phyloP scores from a whole-genome alignment of 2,888 invertebrate species.

The Laspeyria flexula region DNA sequence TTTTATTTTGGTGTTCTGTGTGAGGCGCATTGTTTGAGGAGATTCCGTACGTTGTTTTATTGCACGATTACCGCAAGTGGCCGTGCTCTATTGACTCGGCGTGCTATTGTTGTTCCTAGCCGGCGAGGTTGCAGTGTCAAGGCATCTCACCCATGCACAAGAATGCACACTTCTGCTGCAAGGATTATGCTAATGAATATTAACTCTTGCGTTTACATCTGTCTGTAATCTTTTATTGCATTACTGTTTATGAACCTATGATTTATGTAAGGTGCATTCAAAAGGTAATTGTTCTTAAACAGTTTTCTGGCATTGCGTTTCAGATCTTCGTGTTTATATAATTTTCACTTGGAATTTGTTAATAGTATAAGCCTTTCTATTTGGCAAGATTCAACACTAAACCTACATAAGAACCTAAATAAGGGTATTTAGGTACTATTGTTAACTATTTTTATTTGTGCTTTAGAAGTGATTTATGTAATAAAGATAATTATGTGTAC shows the following conservation, averaged over 20 bases:
- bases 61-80: conserved; percentile 63
- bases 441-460: no score
- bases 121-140: conserved; percentile 75
- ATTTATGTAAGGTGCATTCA: background rate
- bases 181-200: conserved; percentile 44
- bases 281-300: background rate
- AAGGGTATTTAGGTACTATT: no score
- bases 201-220: conserved; percentile 15
- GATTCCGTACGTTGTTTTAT: conserved; percentile 63
- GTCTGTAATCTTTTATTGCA: conserved; percentile 17
- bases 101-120: conserved; percentile 63
- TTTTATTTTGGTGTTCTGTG: conserved; percentile 57
- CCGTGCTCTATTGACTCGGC: conserved; percentile 71
- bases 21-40: conserved; percentile 56
- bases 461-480: no score
- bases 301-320: background rate
- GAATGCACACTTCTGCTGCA: conserved; percentile 46
- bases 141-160: conserved; percentile 57
- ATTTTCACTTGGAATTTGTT: background rate
- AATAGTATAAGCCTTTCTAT: no score
- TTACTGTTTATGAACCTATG: conserved; percentile 16
- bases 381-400: no score
- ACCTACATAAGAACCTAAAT: no score
- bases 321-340: background rate
- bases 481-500: no score